A percentile compares a stretch with the other conserved stretches of the same genome.
phyloP scores from a whole-genome alignment of 2,113 vertebrate species.

The Poeciliopsis turrubarensis region DNA sequence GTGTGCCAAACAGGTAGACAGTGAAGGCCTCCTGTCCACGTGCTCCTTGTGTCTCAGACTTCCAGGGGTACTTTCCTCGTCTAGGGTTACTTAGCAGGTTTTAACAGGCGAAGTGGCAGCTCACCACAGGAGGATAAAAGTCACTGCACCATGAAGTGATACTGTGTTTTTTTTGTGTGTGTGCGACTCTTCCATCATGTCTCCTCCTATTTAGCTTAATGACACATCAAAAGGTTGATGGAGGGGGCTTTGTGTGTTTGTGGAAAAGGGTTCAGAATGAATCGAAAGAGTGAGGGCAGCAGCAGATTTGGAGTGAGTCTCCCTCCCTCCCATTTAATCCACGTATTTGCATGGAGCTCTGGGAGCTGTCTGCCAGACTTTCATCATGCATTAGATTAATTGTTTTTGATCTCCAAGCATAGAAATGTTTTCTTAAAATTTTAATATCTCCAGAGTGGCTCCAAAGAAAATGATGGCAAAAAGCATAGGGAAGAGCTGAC shows the following conservation, averaged over 20 bases:
- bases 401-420: background rate
- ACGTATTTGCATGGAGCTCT: background rate
- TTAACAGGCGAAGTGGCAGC: constrained; percentile 66
- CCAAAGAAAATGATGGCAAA: background rate
- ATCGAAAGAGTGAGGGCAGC: constrained; percentile 2
- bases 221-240: constrained; percentile 55
- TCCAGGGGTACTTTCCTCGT: constrained; percentile 76
- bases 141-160: constrained; percentile 57
- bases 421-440: background rate
- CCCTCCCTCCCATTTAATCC: background rate
- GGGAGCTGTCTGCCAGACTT: background rate
- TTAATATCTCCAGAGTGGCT: background rate
- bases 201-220: constrained; percentile 27
- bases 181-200: constrained; percentile 39
- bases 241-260: constrained; percentile 37
- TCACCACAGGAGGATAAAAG: constrained; percentile 65
- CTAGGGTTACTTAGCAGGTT: constrained; percentile 77
- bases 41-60: constrained; percentile 45
- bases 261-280: constrained; percentile 16
- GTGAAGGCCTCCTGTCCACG: constrained; percentile 32
- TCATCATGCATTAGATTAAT: background rate
- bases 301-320: background rate
- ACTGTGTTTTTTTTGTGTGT: constrained; percentile 33
- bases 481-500: background rate
- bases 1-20: constrained; percentile 2